Evolutionary conservation across 2,113 vertebrate genomes (phyloP).

Genomic region (Ahaetulla prasina): DNA sequence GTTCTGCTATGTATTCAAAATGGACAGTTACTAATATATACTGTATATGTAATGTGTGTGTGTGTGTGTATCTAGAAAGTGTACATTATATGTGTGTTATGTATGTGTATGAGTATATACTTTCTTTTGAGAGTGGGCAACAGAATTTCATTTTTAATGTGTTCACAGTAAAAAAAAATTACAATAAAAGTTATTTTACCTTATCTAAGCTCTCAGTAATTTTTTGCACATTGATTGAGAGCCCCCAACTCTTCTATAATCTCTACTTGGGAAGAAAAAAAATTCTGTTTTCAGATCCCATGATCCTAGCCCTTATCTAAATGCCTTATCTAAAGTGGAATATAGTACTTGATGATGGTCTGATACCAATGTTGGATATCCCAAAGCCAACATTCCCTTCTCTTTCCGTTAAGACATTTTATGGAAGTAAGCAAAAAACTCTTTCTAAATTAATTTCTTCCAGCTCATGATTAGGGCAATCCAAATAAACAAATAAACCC

Average conservation of each 20-base stretch:
- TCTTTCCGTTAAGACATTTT: background rate
- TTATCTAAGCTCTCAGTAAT: background rate
- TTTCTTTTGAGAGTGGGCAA: too few species aligned
- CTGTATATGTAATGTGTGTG: too few species aligned
- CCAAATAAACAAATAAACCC: background rate
- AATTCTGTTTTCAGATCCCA: background rate
- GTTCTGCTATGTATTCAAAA: too few species aligned
- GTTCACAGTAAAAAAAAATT: background rate
- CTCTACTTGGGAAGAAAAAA: background rate
- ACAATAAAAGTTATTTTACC: background rate
- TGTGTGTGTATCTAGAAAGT: too few species aligned
- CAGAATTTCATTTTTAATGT: background rate
- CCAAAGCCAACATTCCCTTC: background rate
- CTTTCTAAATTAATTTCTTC: background rate
- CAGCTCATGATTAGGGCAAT: background rate
- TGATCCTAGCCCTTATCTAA: background rate
- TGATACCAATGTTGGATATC: background rate
- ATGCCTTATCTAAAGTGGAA: background rate
- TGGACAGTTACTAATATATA: too few species aligned
- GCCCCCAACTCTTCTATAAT: background rate
- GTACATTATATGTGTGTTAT: too few species aligned
- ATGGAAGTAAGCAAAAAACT: background rate
- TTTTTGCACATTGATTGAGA: background rate
- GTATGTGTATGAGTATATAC: too few species aligned
- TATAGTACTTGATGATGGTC: background rate